These are phyloP conservation scores for Mycogona germanica DNA, from an alignment of 2,888 invertebrate genomes.

Conservation along the genomic window DNA sequence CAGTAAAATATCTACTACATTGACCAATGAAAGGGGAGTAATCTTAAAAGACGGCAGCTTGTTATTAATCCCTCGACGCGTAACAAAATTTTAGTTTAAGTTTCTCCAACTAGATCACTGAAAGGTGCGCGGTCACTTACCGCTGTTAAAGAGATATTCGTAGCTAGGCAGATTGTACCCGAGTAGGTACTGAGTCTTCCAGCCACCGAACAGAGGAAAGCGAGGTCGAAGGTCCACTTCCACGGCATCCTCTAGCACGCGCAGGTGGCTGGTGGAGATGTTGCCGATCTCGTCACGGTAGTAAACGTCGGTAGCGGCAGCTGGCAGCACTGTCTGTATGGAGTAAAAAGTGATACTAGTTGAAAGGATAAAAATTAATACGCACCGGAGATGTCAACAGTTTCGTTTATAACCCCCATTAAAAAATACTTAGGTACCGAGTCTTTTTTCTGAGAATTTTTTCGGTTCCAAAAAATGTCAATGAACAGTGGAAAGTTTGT, in stretches of 20 bases:
- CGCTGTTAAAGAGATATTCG: conserved; percentile 77
- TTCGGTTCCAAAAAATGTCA: neutral
- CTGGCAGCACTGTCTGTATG: conserved; percentile 45
- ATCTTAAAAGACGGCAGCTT: too few relatives aligned
- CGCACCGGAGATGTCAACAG: too few relatives aligned
- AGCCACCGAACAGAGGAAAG: conserved; percentile 97
- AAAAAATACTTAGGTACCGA: too few relatives aligned
- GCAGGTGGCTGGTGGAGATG: conserved; percentile 93
- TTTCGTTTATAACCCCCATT: too few relatives aligned
- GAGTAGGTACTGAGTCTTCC: conserved; percentile 93
- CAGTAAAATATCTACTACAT: too few relatives aligned
- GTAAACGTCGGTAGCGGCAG: conserved; percentile 89
- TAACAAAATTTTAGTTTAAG: neutral
- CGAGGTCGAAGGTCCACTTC: conserved; percentile 92
- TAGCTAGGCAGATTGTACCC: conserved; percentile 97
- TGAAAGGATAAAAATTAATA: neutral
- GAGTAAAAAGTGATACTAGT: neutral
- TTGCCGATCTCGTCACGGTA: conserved; percentile 98
- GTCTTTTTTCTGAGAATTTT: neutral
- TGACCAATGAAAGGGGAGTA: too few relatives aligned
- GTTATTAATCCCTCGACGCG: too few relatives aligned
- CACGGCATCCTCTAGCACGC: conserved; percentile 75
- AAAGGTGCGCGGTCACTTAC: conserved; percentile 28
- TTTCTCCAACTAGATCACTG: neutral
- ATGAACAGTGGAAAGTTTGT: neutral